A percentile compares a stretch with the other conserved stretches of the same genome.
phyloP scores from a whole-genome alignment of 1,140 invertebrate species.

The Schlechtendalia chinensis region DNA sequence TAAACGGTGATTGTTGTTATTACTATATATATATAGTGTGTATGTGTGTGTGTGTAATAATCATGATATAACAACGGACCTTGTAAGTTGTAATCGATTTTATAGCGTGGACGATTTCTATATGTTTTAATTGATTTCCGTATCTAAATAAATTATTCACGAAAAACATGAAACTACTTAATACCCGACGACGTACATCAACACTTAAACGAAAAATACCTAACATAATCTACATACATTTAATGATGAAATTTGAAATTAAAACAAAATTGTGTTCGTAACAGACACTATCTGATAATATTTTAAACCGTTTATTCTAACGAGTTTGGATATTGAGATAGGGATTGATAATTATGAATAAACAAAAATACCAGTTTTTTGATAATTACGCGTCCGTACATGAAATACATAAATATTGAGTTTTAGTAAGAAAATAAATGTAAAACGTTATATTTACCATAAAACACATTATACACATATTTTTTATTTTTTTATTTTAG shows the following conservation, averaged over 20 bases:
- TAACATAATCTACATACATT: too few relatives aligned
- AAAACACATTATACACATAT: neutral
- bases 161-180: neutral
- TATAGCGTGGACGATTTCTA: conserved; percentile 1
- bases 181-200: neutral
- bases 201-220: too few relatives aligned
- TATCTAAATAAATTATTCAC: neutral
- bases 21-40: neutral
- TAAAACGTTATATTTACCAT: neutral
- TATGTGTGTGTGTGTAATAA: neutral
- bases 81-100: conserved; percentile 15
- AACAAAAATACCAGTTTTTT: too few relatives aligned
- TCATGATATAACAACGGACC: conserved; percentile 12
- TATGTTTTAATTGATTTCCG: conserved; percentile 18
- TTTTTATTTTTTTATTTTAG: neutral
- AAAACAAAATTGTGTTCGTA: too few relatives aligned
- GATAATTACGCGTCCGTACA: too few relatives aligned
- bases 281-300: too few relatives aligned
- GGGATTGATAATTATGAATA: too few relatives aligned
- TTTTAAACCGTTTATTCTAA: too few relatives aligned
- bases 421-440: neutral
- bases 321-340: too few relatives aligned
- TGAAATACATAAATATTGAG: too few relatives aligned
- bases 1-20: conserved; percentile 1
- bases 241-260: too few relatives aligned